Percentiles rank a stretch among this genome's conserved stretches.
These are phyloP conservation scores for Procambarus virginalis DNA, from an alignment of 1,140 invertebrate species.

Conservation along the genomic window DNA sequence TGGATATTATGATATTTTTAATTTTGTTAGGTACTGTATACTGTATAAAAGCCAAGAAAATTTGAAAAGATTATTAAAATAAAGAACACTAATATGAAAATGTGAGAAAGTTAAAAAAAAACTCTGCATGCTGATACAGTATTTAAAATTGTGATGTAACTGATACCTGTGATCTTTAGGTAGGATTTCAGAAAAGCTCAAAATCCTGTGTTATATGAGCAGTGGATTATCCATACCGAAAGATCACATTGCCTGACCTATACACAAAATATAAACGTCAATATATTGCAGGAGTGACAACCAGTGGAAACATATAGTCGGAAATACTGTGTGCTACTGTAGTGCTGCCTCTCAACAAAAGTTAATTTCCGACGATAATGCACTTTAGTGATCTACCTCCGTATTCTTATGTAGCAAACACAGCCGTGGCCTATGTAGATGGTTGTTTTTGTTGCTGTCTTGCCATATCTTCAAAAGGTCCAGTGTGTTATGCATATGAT, in stretches of 20 bases:
- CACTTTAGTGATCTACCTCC: slow-evolving; percentile 68
- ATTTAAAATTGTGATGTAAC: slow-evolving; percentile 31
- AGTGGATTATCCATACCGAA: slow-evolving; percentile 37
- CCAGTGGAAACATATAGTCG: slow-evolving; percentile 36
- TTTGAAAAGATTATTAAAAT: slow-evolving; percentile 9
- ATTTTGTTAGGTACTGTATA: background rate
- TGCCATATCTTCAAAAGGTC: slow-evolving; percentile 66
- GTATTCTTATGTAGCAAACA: slow-evolving; percentile 67
- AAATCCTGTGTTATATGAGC: slow-evolving; percentile 8
- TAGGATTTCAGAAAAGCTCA: slow-evolving; percentile 2
- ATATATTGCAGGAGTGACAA: slow-evolving; percentile 49
- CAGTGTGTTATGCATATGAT: slow-evolving; percentile 64
- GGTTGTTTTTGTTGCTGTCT: slow-evolving; percentile 68
- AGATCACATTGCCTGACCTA: slow-evolving; percentile 28
- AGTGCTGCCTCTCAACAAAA: slow-evolving; percentile 62
- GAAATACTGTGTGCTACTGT: slow-evolving; percentile 65
- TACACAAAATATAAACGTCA: slow-evolving; percentile 31
- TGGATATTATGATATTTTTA: slow-evolving; percentile 8
- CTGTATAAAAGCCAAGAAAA: background rate
- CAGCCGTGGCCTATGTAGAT: slow-evolving; percentile 66
- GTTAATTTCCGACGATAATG: slow-evolving; percentile 67
- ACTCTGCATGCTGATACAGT: slow-evolving; percentile 38
- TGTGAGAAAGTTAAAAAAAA: slow-evolving; percentile 17
- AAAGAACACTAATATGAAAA: background rate
- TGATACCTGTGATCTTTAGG: slow-evolving; percentile 17